These are phyloP conservation scores for Tanaodytes sp. DNA, from an alignment of 2,888 invertebrate species.

Conservation along the genomic window DNA sequence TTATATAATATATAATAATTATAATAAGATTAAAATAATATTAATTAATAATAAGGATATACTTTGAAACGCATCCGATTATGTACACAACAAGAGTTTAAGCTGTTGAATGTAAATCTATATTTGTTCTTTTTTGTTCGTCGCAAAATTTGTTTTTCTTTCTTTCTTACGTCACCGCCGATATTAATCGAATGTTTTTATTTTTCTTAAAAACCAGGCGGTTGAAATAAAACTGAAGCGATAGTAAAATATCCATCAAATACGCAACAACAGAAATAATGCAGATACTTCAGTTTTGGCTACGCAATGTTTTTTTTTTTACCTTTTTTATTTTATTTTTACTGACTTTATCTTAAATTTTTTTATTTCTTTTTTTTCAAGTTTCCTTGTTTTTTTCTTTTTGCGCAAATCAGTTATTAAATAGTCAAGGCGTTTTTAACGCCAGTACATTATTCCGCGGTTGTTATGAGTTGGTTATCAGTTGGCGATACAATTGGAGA, in stretches of 20 bases:
- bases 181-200: constrained; percentile 3
- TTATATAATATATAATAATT: constrained; percentile 47
- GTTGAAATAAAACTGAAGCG: constrained; percentile 41
- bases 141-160: constrained; percentile 46
- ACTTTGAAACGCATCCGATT: constrained; percentile 63
- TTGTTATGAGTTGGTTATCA: constrained; percentile 69
- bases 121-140: constrained; percentile 47
- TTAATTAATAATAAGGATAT: constrained; percentile 58
- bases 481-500: constrained; percentile 67
- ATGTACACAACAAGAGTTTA: constrained; percentile 69
- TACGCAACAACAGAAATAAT: constrained; percentile 50
- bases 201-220: constrained; percentile 18
- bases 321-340: constrained; percentile 15
- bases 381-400: constrained; percentile 30
- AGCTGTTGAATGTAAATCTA: constrained; percentile 53
- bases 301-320: constrained; percentile 35
- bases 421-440: constrained; percentile 2
- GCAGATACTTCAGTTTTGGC: constrained; percentile 54
- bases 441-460: constrained; percentile 63
- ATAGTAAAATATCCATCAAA: constrained; percentile 46
- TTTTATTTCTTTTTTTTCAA: constrained; percentile 40
- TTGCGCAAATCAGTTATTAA: constrained; percentile 13
- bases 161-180: constrained; percentile 48
- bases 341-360: constrained; percentile 41
- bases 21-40: constrained; percentile 42